Evolutionary conservation across 2,113 vertebrate genomes (phyloP), one percentile per base, ranked within the genome.

Genomic region (Tursiops truncatus): DNA sequence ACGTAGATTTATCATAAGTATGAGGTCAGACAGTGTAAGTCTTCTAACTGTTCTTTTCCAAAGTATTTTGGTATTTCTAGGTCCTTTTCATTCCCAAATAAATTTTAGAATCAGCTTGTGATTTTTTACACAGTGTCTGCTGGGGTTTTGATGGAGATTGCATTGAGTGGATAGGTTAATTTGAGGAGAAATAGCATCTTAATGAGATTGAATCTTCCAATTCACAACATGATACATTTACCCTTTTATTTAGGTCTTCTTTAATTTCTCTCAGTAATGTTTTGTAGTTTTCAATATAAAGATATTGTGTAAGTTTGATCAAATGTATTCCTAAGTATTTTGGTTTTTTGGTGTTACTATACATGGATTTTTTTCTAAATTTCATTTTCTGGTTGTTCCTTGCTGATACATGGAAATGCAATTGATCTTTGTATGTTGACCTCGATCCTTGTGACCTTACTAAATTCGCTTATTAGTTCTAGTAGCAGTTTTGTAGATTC

Each of bases 211-310:
- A 65, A 31, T 93, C 21, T 76, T 96, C 33, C 36, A 36, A 14
- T 70, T 60, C 13, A n/a, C 15, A 82, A 31, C 11, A 44, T 44
- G n/a, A 44, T 26, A 21, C 44, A 38, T 25, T 33, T 86, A 62
- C 36, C 10, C 63, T 13, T 38, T 86, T 91, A 73, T 33, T 86
- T 89, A 84, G 26, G 20, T 70, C 7, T 89, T 56, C 9, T 56
- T 93, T 93, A 47, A 18, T 92, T 87, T 81, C 31, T 95, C 36
- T 88, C 28, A 60, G 89, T 23, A 82, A 74, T 65, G 71, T 80
- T 80, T 86, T 63, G 17, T 87, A 73, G 82, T 87, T 87, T 80
- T n/a, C 50, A 76, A 67, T 84, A 25, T 60, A 81, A 94, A 94
- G 53, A 53, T 94, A 50, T 31, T 25, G 8, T n/a, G 14, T 38